A percentile compares a stretch with the other conserved stretches of the same genome.
These are phyloP conservation scores for Aix galericulata DNA, from an alignment of 2,113 vertebrate genomes.

Conservation along the genomic window DNA sequence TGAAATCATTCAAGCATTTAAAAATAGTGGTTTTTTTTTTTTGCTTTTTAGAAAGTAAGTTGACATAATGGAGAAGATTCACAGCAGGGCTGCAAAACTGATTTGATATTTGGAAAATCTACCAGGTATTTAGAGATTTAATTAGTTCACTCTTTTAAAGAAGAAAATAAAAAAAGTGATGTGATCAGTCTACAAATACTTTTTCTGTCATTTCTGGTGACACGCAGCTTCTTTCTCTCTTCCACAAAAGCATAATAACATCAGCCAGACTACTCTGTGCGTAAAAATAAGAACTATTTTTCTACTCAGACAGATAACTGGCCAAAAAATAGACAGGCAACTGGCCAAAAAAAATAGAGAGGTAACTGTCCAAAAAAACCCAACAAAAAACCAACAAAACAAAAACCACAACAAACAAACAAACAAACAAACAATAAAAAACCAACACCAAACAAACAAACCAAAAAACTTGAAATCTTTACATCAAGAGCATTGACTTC, in stretches of 20 bases:
- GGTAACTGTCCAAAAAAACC: background rate
- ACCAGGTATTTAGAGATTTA: background rate
- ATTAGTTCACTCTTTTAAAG: constrained; percentile 19
- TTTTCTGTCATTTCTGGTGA: background rate
- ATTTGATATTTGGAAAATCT: constrained; percentile 28
- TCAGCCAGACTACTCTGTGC: background rate
- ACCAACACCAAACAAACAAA: too few species aligned
- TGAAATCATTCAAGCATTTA: constrained; percentile 5
- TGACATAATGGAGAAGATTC: background rate
- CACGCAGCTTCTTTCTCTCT: background rate
- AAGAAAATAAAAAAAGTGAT: background rate
- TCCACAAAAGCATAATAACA: background rate
- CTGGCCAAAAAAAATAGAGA: background rate
- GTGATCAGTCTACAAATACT: constrained; percentile 9
- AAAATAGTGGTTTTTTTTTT: background rate
- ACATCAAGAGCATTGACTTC: background rate
- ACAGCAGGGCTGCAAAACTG: background rate
- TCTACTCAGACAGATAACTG: background rate
- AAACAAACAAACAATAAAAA: too few species aligned
- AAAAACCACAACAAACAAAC: too few species aligned
- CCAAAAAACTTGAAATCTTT: background rate
- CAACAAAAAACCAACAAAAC: too few species aligned
- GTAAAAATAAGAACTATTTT: background rate
- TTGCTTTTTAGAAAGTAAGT: background rate
- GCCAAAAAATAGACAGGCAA: background rate